Evolutionary conservation across 2,113 vertebrate genomes (phyloP), one percentile per base, ranked within the genome.

Genomic region (Tympanuchus pallidicinctus): DNA sequence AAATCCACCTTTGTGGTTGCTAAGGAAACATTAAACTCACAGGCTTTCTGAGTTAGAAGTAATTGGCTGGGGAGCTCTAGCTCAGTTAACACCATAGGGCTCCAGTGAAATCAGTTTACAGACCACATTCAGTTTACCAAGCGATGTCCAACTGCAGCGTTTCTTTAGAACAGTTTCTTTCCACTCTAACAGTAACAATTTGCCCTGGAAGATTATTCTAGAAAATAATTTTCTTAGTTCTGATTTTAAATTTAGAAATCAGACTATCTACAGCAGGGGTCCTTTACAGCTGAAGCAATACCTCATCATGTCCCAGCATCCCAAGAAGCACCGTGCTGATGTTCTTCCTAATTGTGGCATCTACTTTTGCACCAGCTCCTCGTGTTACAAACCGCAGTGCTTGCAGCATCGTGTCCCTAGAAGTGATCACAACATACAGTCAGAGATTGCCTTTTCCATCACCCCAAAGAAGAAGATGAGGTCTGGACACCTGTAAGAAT

Each of bases 251-350:
- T 47, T 32, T 11, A 74, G 72, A 24, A 89, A 9, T 42, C 48
- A 61, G 52, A 32, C 20, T 9, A 13, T 45, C 30, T 47, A 47
- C 25, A 72, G 34, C 34, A 88, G 40, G 48, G 24, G 52, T 60
- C 22, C 52, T 78, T 15, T 8, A 11, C 66, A 50, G 70, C 24
- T 63, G 54, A 30, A 66, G 79, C 70, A 25, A 6, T 98, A 99
- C 99, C 99, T 99, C 99, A 24, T 99, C 99, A 0, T 99, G 99
- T 97, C 99, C 99, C 98, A 99, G 97, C 99, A 99, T 99, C 97
- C 98, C 98, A 1, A 99, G 98, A 81, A 99, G 98, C 78, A 98
- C 98, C 0, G 96, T 98, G 96, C 98, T 98, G 93, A 99, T 98
- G 91, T 97, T 99, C 95, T 99, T 99, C 97, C 98, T 98, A 82